Base-by-base conservation (phyloP, 2,797 vertebrate species). In the Melanotaenia pygmaea region DNA sequence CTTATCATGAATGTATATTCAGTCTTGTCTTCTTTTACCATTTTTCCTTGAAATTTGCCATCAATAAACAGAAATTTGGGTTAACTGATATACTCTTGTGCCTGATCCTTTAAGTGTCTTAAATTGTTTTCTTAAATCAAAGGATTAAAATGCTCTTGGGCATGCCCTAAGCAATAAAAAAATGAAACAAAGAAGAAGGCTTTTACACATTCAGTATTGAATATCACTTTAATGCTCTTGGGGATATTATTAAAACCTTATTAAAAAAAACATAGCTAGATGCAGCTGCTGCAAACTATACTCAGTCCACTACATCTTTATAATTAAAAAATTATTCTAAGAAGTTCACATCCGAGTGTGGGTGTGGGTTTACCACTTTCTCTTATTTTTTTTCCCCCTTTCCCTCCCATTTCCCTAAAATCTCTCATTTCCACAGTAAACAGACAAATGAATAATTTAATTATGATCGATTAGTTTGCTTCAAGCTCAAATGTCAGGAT, bases 391-490 rank as follows among this genome's bases (percentile, higher is more conserved):
- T n/a, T 53, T 32, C 3, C 37, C n/a, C 59, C 2, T 56, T 28
- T 28, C 58, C 6, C 47, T 16, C 45, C 4, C 57, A 16, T 61
- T 62, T 57, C 68, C 47, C 30, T 72, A 60, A 28, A 82, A 59
- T 69, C 61, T 73, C 28, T 59, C 43, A 71, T 86, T 86, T 84
- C 76, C 72, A 82, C 56, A 57, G 82, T 76, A 88, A 92, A 89
- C 86, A 90, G 80, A 89, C 81, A 77, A 76, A 88, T 91, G 84
- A 90, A 92, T 92, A 90, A 90, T 93, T 91, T 65, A 92, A 89
- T 91, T 79, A 72, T 26, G 60, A 92, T 92, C 79, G 86, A 92
- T 91, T 91, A n/a, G 79, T 89, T 92, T 90, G 87, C 89, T 89
- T 90, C 83, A 1, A 50, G 61, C 88, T 90, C 83, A 92, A 91